Conservation (phyloP, 2,113 vertebrate genomes). For the Aptenodytes forsteri region DNA sequence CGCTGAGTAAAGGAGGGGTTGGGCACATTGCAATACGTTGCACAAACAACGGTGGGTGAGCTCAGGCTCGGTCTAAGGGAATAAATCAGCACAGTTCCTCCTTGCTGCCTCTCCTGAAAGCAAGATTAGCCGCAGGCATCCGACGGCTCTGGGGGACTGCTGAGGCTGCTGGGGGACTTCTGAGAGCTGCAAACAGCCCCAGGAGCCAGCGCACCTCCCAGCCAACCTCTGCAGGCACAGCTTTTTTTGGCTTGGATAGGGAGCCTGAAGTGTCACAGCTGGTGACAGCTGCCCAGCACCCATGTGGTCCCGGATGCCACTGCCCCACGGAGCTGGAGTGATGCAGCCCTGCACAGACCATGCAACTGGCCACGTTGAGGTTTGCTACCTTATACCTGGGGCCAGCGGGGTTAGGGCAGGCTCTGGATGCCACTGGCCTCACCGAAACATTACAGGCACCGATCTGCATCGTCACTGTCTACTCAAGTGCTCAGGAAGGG, state of each 20-base stretch:
- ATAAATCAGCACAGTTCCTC: fast-evolving
- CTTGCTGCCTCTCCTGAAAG: neutral
- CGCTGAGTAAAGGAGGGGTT: neutral
- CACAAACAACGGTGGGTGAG: neutral
- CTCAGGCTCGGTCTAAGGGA: neutral
- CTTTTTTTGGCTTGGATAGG: fast-evolving
- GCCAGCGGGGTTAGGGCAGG: neutral
- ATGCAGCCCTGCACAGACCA: fast-evolving
- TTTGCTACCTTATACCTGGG: fast-evolving
- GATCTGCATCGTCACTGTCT: fast-evolving
- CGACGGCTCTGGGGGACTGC: neutral
- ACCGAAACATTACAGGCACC: neutral
- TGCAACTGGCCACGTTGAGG: fast-evolving
- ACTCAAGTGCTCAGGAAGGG: neutral
- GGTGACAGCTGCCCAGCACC: neutral
- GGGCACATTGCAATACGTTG: neutral
- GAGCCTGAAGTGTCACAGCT: fast-evolving
- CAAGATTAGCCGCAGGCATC: fast-evolving
- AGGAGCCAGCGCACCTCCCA: neutral
- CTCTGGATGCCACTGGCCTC: neutral
- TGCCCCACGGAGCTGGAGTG: no score
- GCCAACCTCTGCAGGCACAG: neutral
- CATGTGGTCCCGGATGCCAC: fast-evolving
- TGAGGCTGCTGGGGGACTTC: neutral
- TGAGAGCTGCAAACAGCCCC: neutral